Percentiles rank a stretch among this genome's conserved stretches.
Evolutionary conservation across 92 coral and sea anemone genomes (phyloP).

Genomic region (Metridium senile): DNA sequence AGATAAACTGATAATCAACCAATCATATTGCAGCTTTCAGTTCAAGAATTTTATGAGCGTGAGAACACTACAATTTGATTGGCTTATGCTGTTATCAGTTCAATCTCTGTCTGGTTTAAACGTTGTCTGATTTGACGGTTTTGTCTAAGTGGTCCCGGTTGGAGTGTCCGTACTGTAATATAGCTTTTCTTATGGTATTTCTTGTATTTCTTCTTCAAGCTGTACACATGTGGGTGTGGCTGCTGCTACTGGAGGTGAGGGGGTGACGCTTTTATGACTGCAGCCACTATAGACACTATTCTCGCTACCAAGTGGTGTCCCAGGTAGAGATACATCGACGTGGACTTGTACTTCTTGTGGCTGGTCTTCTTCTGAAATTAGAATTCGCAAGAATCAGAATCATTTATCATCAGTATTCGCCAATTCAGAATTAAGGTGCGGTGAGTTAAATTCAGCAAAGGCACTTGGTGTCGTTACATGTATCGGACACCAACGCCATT

Average conservation of each 20-base stretch:
- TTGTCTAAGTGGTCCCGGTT: no score
- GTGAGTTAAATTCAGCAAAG: neutral
- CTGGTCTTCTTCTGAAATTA: constrained; percentile 51
- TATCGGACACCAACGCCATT: no score
- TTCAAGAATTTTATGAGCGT: no score
- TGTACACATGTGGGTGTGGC: constrained; percentile 88
- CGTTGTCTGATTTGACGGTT: no score
- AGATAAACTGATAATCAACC: no score
- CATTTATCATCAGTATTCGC: neutral
- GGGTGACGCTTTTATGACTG: constrained; percentile 50
- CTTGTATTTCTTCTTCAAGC: constrained; percentile 60
- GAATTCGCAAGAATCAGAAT: neutral
- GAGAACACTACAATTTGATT: no score
- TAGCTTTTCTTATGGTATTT: neutral
- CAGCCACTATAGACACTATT: constrained; percentile 66
- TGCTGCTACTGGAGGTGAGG: constrained; percentile 24
- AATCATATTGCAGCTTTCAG: no score
- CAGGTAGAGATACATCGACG: constrained; percentile 89
- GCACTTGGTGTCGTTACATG: no score
- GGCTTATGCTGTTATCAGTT: no score
- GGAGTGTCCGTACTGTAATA: no score
- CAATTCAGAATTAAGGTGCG: neutral
- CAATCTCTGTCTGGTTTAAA: no score
- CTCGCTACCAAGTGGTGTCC: constrained; percentile 94
- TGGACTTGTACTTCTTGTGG: constrained; percentile 75